These are phyloP conservation scores for Pristis pectinata DNA, from an alignment of 2,797 vertebrate species.

Conservation along the genomic window DNA sequence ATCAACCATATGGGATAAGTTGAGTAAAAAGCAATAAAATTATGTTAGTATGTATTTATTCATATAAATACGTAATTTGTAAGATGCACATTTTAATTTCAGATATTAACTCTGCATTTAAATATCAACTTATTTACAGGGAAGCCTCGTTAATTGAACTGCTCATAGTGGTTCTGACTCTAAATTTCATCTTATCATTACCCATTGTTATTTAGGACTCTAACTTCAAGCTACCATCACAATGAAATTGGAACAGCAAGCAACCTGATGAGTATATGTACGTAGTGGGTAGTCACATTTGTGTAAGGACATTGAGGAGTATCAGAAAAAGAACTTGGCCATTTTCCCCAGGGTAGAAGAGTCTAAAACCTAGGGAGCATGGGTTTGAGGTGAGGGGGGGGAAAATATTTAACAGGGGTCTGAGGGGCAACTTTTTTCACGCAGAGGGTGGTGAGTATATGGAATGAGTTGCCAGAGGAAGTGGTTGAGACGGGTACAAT, in stretches of 20 bases:
- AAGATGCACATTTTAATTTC: neutral
- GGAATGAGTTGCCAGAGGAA: too few relatives aligned
- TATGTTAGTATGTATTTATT: neutral
- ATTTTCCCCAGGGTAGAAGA: too few relatives aligned
- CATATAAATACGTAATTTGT: neutral
- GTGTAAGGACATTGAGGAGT: too few relatives aligned
- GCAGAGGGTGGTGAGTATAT: too few relatives aligned
- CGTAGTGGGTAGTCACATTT: neutral
- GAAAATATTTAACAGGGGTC: too few relatives aligned
- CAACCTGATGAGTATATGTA: neutral
- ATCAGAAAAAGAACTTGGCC: too few relatives aligned
- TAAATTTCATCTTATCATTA: neutral
- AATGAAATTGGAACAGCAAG: neutral
- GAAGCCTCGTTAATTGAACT: neutral
- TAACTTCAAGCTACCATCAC: neutral
- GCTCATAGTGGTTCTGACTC: neutral
- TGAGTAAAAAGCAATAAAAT: neutral
- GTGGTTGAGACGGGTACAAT: too few relatives aligned
- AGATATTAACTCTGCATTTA: neutral
- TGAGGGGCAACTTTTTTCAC: too few relatives aligned
- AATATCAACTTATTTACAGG: neutral
- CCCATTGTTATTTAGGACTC: neutral
- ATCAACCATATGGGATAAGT: neutral
- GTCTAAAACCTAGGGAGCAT: too few relatives aligned
- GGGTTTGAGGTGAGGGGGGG: too few relatives aligned